Conservation (phyloP, 1,140 invertebrate species). For the Sitodiplosis mosellana region DNA sequence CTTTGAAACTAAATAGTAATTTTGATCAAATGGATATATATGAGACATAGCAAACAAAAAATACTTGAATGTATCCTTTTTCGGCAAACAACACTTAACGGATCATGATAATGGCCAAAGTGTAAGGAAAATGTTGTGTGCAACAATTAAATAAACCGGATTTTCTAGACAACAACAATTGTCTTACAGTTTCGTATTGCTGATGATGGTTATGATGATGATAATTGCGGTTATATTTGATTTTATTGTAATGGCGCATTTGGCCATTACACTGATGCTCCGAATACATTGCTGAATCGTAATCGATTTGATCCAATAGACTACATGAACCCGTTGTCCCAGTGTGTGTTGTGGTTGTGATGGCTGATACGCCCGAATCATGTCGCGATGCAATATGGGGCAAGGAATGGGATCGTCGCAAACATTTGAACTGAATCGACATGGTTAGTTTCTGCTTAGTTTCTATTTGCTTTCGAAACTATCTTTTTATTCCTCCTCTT, state of each 20-base stretch:
- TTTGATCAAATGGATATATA: no score
- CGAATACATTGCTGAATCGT: neutral
- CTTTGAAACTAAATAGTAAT: no score
- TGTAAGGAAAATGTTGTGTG: no score
- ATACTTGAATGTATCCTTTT: no score
- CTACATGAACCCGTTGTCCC: slow-evolving; percentile 1
- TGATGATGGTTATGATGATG: neutral
- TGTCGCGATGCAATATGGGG: slow-evolving; percentile 25
- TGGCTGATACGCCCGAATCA: slow-evolving; percentile 17
- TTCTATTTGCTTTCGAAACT: no score
- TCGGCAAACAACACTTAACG: no score
- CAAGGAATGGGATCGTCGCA: slow-evolving; percentile 22
- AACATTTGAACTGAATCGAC: neutral
- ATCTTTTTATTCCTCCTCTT: no score
- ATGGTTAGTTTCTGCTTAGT: no score
- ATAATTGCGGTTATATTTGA: neutral
- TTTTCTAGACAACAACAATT: no score
- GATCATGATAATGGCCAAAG: no score
- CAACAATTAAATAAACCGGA: no score
- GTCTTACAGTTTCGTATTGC: neutral
- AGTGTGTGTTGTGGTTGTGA: neutral
- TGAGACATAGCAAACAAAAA: no score
- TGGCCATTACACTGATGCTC: neutral
- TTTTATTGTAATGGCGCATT: neutral
- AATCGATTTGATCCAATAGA: slow-evolving; percentile 1